Evolutionary conservation across 2,797 vertebrate genomes (phyloP).

Genomic region (Perodicticus potto): DNA sequence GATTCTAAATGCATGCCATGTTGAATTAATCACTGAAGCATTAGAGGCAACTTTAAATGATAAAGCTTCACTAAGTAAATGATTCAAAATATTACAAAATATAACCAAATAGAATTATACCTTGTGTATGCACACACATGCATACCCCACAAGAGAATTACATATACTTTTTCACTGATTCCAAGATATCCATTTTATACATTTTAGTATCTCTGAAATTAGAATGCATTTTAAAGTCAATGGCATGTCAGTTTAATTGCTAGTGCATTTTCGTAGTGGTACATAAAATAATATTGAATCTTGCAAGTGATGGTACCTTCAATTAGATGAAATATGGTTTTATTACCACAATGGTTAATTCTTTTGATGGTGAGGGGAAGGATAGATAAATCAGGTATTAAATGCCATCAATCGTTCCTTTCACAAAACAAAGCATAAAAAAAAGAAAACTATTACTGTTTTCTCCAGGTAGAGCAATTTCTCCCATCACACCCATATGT

Average conservation of each 20-base stretch:
- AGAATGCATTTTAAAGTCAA: conserved; percentile 30
- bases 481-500: not conserved
- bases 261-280: conserved; percentile 48
- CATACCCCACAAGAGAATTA: not conserved
- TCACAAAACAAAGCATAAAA: conserved; percentile 47
- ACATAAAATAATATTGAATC: conserved; percentile 61
- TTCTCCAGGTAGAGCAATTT: not conserved
- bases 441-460: conserved; percentile 3
- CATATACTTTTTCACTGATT: not conserved
- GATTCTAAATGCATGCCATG: not conserved
- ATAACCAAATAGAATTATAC: not conserved
- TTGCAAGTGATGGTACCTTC: conserved; percentile 36
- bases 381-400: conserved; percentile 50
- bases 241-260: conserved; percentile 29
- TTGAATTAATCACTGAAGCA: not conserved
- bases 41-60: conserved; percentile 12
- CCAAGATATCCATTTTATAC: not conserved
- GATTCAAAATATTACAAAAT: not conserved
- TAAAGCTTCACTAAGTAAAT: not conserved
- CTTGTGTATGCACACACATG: not conserved
- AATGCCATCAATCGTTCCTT: not conserved
- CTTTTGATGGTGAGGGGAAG: conserved; percentile 46
- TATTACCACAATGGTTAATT: conserved; percentile 44
- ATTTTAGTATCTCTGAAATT: conserved; percentile 46
- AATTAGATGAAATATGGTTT: conserved; percentile 49